Evolutionary conservation across 2,113 vertebrate genomes (phyloP).

Genomic region (Lanius ludovicianus): DNA sequence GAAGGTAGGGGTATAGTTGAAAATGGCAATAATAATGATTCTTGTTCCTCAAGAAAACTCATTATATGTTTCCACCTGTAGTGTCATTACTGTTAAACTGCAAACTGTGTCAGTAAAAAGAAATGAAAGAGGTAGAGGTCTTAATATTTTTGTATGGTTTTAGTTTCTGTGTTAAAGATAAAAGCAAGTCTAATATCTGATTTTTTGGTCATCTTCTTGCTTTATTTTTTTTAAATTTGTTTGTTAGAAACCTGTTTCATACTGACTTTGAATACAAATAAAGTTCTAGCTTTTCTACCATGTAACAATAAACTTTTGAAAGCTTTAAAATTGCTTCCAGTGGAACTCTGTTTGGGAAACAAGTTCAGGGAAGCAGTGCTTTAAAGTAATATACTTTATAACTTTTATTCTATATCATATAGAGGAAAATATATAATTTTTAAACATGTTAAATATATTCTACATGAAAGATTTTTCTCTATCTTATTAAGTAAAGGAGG

Average conservation of each 20-base stretch:
- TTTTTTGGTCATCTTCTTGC: neutral
- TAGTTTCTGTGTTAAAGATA: neutral
- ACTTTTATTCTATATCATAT: neutral
- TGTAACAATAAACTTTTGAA: neutral
- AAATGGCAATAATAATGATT: neutral
- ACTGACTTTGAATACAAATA: neutral
- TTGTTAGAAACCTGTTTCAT: neutral
- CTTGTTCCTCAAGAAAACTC: neutral
- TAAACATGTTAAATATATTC: neutral
- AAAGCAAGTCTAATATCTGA: neutral
- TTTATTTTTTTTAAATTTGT: neutral
- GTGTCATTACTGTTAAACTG: neutral
- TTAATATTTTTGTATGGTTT: neutral
- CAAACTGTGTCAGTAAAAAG: neutral
- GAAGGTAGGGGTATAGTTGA: neutral
- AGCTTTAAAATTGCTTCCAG: neutral
- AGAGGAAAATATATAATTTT: neutral
- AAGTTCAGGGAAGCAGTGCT: neutral
- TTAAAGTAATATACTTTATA: neutral
- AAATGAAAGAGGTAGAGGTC: neutral
- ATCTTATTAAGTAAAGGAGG: slow-evolving; percentile 74
- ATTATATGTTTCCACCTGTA: neutral
- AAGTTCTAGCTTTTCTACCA: neutral
- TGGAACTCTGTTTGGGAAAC: neutral
- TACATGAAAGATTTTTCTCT: slow-evolving; percentile 60